Evolutionary conservation across 2,888 invertebrate species (phyloP).

Genomic region (Brenthis hecate): DNA sequence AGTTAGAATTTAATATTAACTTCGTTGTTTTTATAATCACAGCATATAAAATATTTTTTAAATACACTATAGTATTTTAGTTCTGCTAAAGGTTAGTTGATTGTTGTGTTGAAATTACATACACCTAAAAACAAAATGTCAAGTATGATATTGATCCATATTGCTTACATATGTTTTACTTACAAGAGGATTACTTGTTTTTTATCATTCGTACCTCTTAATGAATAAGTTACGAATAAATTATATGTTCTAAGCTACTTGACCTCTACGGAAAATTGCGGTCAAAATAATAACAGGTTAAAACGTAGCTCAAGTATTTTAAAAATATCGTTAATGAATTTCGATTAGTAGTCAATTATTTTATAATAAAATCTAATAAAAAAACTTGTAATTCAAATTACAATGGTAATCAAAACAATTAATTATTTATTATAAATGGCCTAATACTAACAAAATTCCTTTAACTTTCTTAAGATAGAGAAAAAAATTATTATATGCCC

Average conservation of each 20-base stretch:
- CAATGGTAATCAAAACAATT: too few species aligned
- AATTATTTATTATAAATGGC: too few species aligned
- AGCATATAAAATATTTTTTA: background rate
- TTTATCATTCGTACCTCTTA: background rate
- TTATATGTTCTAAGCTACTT: background rate
- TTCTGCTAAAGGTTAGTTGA: conserved; percentile 2
- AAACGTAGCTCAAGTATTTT: too few species aligned
- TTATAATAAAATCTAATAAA: too few species aligned
- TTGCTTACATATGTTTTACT: background rate
- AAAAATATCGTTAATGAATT: too few species aligned
- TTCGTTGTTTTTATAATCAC: background rate
- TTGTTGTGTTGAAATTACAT: background rate
- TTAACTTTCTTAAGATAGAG: too few species aligned
- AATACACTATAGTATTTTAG: background rate
- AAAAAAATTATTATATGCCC: too few species aligned
- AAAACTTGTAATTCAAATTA: too few species aligned
- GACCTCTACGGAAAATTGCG: background rate
- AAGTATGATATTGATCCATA: background rate
- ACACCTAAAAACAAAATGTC: conserved; percentile 1
- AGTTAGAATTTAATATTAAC: too few species aligned
- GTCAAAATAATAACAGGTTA: background rate
- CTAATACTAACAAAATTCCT: too few species aligned
- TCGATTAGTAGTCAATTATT: too few species aligned
- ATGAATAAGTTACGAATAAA: background rate
- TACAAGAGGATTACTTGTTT: background rate